Base-by-base conservation (phyloP, 2,797 vertebrate genomes). In the Bryconaethiops microstoma region DNA sequence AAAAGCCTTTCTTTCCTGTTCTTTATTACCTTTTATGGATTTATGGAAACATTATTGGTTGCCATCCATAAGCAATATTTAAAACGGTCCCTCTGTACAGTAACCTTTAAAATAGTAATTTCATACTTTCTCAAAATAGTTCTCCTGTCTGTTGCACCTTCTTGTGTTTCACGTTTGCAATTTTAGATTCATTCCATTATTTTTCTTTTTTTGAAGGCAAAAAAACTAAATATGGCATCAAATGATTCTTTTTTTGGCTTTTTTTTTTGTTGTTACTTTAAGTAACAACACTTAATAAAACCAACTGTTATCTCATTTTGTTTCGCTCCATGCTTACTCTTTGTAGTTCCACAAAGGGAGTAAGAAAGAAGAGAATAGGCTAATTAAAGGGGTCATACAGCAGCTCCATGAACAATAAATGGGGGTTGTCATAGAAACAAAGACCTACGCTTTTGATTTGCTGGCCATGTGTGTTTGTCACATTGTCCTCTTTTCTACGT, bases 401-500 rank as follows among this genome's bases (percentile, higher is more conserved):
- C 68, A 65, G 42, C 52, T 77, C 64, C 35, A 59, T 50, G 60
- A 77, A 73, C 52, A 67, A 73, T 73, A 67, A 82, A 39, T 39
- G 23, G 57, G 60, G 42, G 75, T 57, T 77, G 74, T 60, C 75
- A 73, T 77, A 77, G 68, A 82, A 77, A 81, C 80, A 72, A 55
- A 76, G 57, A 62, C 45, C 39, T 57, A 64, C 23, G 10, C 2
- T 55, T 81, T 72, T 29, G 29, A 72, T 76, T 76, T 71, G 45
- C 54, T 55, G 25, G 9, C 48, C 8, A 7, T 70, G 63, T 76
- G 52, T 77, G 57, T 76, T 76, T 70, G 35, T 55, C 48, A 57
- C 59, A 25, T 6, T 19, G 16, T 54, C 14, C 39, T 48, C 16
- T 60, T 45, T 70, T 59, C 23, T 23, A n/a, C 17, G 0, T 8